phyloP scores from a whole-genome alignment of 37 sponge, comb jelly and placozoan species.

The Axinella damicornis region DNA sequence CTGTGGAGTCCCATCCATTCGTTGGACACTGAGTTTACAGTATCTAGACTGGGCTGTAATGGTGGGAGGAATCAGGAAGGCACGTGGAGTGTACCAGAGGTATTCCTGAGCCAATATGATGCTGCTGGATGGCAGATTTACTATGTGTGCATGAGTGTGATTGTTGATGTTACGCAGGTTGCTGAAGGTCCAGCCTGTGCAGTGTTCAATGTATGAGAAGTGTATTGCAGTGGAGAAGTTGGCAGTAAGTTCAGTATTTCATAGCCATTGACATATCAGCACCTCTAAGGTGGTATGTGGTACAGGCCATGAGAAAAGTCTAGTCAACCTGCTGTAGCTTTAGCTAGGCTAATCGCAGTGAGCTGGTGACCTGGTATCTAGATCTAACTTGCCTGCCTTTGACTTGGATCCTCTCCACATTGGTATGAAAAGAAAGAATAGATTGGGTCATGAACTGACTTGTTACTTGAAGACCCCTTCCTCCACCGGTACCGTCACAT shows the following conservation, averaged over 20 bases:
- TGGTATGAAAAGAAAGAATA: no score
- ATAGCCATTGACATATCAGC: no score
- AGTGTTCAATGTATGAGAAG: conserved; percentile 35
- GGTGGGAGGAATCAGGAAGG: conserved; percentile 28
- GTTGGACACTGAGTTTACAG: conserved; percentile 6
- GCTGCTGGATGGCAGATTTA: background rate
- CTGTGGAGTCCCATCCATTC: background rate
- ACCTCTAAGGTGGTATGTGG: no score
- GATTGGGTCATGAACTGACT: no score
- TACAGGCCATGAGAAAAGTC: no score
- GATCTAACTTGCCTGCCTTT: no score
- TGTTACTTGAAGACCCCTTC: no score
- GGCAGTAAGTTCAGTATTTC: conserved; percentile 24
- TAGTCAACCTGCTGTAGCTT: no score
- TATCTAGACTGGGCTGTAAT: conserved; percentile 67
- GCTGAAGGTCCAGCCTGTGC: conserved; percentile 30
- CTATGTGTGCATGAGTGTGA: background rate
- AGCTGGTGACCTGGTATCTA: no score
- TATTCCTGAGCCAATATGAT: conserved; percentile 1
- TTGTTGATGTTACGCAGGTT: conserved; percentile 8
- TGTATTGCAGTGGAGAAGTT: conserved; percentile 59
- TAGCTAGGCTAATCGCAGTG: no score
- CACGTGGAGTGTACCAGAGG: conserved; percentile 57
- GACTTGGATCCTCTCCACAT: no score
- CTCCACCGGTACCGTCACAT: background rate